phyloP scores from a whole-genome alignment of 2,888 invertebrate species.

The Pachycephus smyrnensis region DNA sequence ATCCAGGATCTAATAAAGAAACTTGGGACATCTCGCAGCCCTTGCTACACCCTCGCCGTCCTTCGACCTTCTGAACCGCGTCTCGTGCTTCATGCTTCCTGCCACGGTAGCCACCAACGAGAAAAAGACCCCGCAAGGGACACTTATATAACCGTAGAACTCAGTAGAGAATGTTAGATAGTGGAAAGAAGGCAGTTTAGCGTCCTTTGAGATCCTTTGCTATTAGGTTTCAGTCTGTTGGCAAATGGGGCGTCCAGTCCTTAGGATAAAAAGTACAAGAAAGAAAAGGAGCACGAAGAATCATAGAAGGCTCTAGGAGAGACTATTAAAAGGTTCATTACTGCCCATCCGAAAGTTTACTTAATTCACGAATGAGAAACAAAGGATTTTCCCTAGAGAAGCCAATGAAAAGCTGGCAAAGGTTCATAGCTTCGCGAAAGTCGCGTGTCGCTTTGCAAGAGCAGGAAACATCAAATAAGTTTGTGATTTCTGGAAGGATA shows the following conservation, averaged over 20 bases:
- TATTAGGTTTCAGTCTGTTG: neutral
- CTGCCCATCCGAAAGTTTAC: neutral
- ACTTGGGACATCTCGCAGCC: constrained; percentile 39
- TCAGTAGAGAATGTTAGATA: neutral
- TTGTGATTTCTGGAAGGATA: neutral
- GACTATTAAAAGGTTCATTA: neutral
- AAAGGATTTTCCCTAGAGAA: neutral
- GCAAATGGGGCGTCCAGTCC: neutral
- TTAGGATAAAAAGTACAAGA: neutral
- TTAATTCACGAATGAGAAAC: neutral
- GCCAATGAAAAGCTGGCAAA: neutral
- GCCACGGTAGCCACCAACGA: neutral
- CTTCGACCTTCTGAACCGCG: neutral
- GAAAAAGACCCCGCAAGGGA: neutral
- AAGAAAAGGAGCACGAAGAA: neutral
- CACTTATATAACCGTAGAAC: neutral
- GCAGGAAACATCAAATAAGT: neutral
- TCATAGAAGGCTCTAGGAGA: neutral
- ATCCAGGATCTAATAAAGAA: constrained; percentile 55
- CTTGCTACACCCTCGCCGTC: neutral
- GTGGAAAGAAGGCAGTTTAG: too few species aligned
- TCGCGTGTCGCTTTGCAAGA: neutral
- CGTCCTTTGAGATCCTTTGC: neutral
- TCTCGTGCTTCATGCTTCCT: neutral
- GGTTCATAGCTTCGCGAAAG: neutral